phyloP scores from a whole-genome alignment of 2,797 vertebrate species.

The Hylomyscus alleni region DNA sequence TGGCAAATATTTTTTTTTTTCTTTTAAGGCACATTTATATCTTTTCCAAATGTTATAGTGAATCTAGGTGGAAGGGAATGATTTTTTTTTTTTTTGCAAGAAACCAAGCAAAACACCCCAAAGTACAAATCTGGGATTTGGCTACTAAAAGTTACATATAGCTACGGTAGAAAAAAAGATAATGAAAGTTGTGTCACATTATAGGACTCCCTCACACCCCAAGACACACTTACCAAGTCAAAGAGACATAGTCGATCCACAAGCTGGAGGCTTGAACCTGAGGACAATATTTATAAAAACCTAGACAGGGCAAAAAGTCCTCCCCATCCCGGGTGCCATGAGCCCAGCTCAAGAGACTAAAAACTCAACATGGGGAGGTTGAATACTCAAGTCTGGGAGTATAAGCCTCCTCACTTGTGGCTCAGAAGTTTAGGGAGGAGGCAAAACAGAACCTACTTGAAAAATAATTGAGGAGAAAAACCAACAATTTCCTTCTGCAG shows the following conservation, averaged over 20 bases:
- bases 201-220: constrained; percentile 90
- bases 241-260: constrained; percentile 93
- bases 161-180: constrained; percentile 79
- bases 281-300: constrained; percentile 88
- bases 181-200: constrained; percentile 95
- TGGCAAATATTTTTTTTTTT: neutral
- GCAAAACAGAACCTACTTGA: constrained; percentile 77
- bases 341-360: constrained; percentile 86
- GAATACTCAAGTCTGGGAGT: constrained; percentile 71
- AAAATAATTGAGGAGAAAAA: constrained; percentile 77
- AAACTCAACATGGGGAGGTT: constrained; percentile 77
- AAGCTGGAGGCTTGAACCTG: constrained; percentile 92
- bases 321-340: constrained; percentile 77
- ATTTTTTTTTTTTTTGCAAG: neutral
- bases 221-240: constrained; percentile 91
- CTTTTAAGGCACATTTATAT: neutral
- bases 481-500: constrained; percentile 72
- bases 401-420: constrained; percentile 71
- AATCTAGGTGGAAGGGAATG: neutral
- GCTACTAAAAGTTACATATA: constrained; percentile 97
- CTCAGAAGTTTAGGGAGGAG: constrained; percentile 74
- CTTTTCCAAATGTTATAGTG: neutral
- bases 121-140: constrained; percentile 95
- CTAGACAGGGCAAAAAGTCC: constrained; percentile 85
- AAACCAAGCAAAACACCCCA: constrained; percentile 50